Evolutionary conservation across 2,888 invertebrate genomes (phyloP), one percentile per base, ranked within the genome.

Genomic region (Heteromurus nitidus): DNA sequence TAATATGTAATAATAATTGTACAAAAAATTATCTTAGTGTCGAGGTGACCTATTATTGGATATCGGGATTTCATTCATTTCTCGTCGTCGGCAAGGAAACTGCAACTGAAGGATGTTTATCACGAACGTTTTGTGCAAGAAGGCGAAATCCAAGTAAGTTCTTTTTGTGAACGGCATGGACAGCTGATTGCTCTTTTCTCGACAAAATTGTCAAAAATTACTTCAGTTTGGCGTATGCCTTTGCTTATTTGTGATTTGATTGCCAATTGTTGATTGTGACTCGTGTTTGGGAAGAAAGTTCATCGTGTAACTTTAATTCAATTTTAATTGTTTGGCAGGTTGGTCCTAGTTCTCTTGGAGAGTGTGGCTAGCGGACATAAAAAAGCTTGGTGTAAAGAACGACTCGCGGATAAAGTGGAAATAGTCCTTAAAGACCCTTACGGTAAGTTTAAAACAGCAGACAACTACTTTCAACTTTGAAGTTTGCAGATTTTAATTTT

Each of bases 351-450:
- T 9, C 87, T 93, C 85, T 91, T 95, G 91, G 93, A 95, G 89
- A 96, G 96, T 89, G 90, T 93, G 69, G 94, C 95, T 1, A 93
- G 92, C 87, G 95, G 95, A 0, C 96, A 96, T 88, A 92, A 91
- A 87, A 91, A 92, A 80, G 92, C 91, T 80, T 88, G 89, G 77
- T 91, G 93, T 60, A 91, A 95, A 77, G 95, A 95, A 87, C 91
- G 96, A 86, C 88, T 94, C 62, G 94, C 90, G 0, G 95, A 96
- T 13, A 96, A 96, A 91, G 82, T 95, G 69, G 96, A 96, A 90
- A 84, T 93, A 0, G 90, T 95, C 82, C 89, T 91, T 72, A 95
- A 93, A 87, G 96, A 96, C 91, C 96, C 96, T 0, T 94, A 90
- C 86, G 93, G 95, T 95, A 90, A 93, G 93, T 92, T 85, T 62